These are phyloP conservation scores for Rhingia campestris DNA, from an alignment of 2,888 invertebrate species.

Conservation along the genomic window DNA sequence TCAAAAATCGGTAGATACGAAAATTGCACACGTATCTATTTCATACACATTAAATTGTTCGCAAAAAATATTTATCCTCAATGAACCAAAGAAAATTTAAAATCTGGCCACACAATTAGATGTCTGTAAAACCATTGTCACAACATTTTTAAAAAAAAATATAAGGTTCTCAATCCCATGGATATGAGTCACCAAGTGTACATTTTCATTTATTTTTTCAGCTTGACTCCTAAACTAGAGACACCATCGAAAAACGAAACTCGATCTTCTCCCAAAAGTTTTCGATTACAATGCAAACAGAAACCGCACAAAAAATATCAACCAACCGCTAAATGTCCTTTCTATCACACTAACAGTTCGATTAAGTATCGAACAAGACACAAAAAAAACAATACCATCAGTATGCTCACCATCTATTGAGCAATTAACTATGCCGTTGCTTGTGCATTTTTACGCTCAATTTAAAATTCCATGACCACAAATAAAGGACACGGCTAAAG, in stretches of 20 bases:
- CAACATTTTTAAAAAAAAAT: conserved; percentile 20
- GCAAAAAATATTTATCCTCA: background rate
- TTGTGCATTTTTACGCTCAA: conserved; percentile 69
- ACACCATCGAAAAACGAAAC: conserved; percentile 37
- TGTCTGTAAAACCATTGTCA: background rate
- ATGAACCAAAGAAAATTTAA: background rate
- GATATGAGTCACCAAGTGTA: conserved; percentile 41
- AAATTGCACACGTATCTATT: conserved; percentile 18
- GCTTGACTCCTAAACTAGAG: conserved; percentile 46
- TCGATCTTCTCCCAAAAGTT: conserved; percentile 60
- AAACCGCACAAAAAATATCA: conserved; percentile 7
- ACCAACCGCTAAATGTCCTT: conserved; percentile 39
- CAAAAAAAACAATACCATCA: conserved; percentile 17
- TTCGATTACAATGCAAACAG: conserved; percentile 51
- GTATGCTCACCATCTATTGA: conserved; percentile 21
- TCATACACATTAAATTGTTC: background rate
- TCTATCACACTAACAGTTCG: conserved; percentile 34
- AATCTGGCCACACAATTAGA: conserved; percentile 15
- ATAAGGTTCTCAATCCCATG: conserved; percentile 46
- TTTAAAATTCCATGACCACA: conserved; percentile 55
- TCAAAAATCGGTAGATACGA: no score
- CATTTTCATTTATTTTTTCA: conserved; percentile 24
- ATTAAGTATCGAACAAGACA: conserved; percentile 2
- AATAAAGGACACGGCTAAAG: conserved; percentile 4
- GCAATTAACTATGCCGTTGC: conserved; percentile 66